These are phyloP conservation scores for Desoria tigrina DNA, from an alignment of 2,888 invertebrate species.

Conservation along the genomic window DNA sequence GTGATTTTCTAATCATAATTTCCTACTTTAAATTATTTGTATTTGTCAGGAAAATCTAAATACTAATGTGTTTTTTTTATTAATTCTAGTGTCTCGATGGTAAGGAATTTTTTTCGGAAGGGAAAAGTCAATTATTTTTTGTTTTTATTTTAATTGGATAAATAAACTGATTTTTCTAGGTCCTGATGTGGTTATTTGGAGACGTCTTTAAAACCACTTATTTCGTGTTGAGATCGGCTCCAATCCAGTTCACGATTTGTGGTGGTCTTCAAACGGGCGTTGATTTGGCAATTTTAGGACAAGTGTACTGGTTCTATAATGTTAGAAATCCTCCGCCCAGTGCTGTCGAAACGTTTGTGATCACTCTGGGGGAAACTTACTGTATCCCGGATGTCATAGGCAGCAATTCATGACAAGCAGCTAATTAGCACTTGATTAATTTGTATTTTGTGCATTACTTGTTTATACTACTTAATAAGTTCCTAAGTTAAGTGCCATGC, in stretches of 20 bases:
- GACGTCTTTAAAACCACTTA: slow-evolving; percentile 97
- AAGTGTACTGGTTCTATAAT: slow-evolving; percentile 70
- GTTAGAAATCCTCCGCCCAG: slow-evolving; percentile 23
- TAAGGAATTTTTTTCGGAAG: slow-evolving; percentile 11
- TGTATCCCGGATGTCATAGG: no score
- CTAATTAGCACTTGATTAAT: no score
- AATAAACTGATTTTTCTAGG: neutral
- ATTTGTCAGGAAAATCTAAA: no score
- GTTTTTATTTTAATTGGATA: no score
- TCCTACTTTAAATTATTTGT: slow-evolving; percentile 4
- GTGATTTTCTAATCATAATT: slow-evolving; percentile 21
- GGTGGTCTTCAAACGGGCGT: slow-evolving; percentile 83
- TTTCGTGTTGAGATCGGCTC: slow-evolving; percentile 85
- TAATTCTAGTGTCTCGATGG: slow-evolving; percentile 16
- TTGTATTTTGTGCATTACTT: no score
- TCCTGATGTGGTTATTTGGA: slow-evolving; percentile 56
- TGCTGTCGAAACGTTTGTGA: neutral
- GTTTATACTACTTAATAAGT: no score
- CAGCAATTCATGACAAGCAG: no score
- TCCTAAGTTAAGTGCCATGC: no score
- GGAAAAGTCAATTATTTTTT: no score
- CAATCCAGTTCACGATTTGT: slow-evolving; percentile 94
- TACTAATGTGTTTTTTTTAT: slow-evolving; percentile 17
- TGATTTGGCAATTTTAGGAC: slow-evolving; percentile 65
- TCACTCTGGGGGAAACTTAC: no score